Evolutionary conservation across 2,888 invertebrate species (phyloP).

Genomic region (Apocheima hispidaria): DNA sequence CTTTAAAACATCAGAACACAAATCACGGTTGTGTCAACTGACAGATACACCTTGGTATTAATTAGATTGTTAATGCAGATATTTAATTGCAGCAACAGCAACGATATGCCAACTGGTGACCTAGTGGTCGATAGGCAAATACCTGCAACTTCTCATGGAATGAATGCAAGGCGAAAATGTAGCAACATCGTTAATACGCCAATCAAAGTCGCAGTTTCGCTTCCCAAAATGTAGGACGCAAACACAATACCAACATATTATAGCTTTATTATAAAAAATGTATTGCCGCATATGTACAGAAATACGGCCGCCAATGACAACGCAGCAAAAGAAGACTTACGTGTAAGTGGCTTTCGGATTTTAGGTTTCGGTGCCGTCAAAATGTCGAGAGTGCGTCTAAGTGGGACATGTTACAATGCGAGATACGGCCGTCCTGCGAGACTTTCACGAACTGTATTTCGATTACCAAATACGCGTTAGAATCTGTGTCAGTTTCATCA

Average conservation of each 20-base stretch:
- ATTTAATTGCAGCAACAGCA: slow-evolving; percentile 44
- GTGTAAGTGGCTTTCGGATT: slow-evolving; percentile 68
- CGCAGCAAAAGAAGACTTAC: slow-evolving; percentile 66
- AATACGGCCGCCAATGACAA: slow-evolving; percentile 63
- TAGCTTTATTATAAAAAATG: slow-evolving; percentile 47
- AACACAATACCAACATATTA: slow-evolving; percentile 61
- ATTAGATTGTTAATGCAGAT: slow-evolving; percentile 16
- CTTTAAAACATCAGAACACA: too few relatives aligned
- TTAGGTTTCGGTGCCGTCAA: slow-evolving; percentile 81
- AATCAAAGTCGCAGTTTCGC: slow-evolving; percentile 80
- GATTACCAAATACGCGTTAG: slow-evolving; percentile 86
- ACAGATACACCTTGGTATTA: slow-evolving; percentile 31
- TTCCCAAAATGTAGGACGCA: slow-evolving; percentile 80
- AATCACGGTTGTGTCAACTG: too few relatives aligned
- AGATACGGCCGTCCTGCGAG: slow-evolving; percentile 81
- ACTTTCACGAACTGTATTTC: slow-evolving; percentile 84
- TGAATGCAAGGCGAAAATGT: slow-evolving; percentile 83
- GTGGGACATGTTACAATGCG: slow-evolving; percentile 80
- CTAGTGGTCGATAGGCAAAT: slow-evolving; percentile 76
- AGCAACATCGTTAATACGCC: slow-evolving; percentile 78
- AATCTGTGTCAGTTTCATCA: slow-evolving; percentile 86
- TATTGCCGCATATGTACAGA: slow-evolving; percentile 64
- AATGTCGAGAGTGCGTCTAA: slow-evolving; percentile 74
- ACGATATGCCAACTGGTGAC: slow-evolving; percentile 68
- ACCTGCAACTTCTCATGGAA: slow-evolving; percentile 80